Evolutionary conservation across 2,113 vertebrate species (phyloP).

Genomic region (Passer domesticus): DNA sequence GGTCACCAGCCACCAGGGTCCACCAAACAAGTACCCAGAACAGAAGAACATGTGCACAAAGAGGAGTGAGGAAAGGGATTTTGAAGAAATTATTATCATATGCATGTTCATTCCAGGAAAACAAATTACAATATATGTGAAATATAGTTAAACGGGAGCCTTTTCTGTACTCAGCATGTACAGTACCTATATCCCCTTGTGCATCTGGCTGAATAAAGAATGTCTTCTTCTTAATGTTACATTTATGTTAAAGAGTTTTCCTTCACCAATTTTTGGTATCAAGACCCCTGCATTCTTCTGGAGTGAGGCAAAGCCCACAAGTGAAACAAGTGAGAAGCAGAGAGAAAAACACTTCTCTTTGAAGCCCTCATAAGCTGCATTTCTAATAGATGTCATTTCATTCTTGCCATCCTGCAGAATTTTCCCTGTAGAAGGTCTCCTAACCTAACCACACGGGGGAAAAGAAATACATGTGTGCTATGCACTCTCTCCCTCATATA

Average conservation of each 20-base stretch:
- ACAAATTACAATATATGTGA: neutral
- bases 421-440: neutral
- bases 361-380: neutral
- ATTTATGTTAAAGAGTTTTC: neutral
- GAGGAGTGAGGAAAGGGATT: neutral
- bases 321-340: neutral
- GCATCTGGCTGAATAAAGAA: neutral
- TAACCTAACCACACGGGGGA: neutral
- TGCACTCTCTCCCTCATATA: neutral
- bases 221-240: neutral
- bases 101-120: neutral
- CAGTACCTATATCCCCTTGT: neutral
- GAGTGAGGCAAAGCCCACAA: neutral
- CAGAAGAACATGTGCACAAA: neutral
- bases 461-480: neutral
- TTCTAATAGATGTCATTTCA: neutral
- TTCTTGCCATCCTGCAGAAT: neutral
- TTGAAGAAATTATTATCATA: neutral
- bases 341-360: neutral
- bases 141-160: neutral
- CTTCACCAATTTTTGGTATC: neutral
- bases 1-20: neutral
- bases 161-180: neutral
- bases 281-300: neutral
- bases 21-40: neutral